phyloP scores from a whole-genome alignment of 2,797 vertebrate species.

The Thalassophryne amazonica region DNA sequence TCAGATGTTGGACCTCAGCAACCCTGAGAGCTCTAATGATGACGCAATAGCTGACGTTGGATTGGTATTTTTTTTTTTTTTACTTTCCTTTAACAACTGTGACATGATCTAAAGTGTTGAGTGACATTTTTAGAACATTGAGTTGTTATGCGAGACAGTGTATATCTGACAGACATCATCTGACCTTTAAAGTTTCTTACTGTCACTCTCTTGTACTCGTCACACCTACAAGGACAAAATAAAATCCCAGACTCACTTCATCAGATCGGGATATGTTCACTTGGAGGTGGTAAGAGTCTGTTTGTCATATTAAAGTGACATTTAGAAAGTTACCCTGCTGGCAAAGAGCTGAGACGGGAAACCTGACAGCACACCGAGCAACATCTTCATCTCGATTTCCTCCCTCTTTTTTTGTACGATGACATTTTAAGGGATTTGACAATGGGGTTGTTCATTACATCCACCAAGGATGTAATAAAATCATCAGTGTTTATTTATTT shows the following conservation, averaged over 20 bases:
- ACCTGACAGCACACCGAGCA: slow-evolving; percentile 19
- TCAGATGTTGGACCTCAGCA: too few species aligned
- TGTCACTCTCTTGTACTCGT: neutral
- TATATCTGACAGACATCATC: slow-evolving; percentile 9
- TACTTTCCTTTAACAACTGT: too few species aligned
- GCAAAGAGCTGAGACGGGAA: slow-evolving; percentile 12
- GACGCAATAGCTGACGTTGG: too few species aligned
- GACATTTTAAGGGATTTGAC: slow-evolving; percentile 47
- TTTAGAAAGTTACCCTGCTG: slow-evolving; percentile 43
- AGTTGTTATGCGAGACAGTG: too few species aligned
- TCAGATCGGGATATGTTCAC: slow-evolving; percentile 17
- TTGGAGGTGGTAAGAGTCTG: neutral
- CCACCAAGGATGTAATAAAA: too few species aligned
- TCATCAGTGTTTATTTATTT: too few species aligned
- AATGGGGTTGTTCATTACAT: neutral
- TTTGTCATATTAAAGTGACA: slow-evolving; percentile 47
- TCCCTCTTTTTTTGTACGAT: slow-evolving; percentile 14
- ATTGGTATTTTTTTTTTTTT: too few species aligned
- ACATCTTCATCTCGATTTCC: slow-evolving; percentile 39
- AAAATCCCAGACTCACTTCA: slow-evolving; percentile 14
- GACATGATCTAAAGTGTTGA: too few species aligned
- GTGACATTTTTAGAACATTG: too few species aligned
- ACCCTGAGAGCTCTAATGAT: too few species aligned
- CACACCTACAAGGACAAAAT: neutral
- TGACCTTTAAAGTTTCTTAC: slow-evolving; percentile 51